Conservation (phyloP, 2,797 vertebrate genomes). For the Xenops minutus region DNA sequence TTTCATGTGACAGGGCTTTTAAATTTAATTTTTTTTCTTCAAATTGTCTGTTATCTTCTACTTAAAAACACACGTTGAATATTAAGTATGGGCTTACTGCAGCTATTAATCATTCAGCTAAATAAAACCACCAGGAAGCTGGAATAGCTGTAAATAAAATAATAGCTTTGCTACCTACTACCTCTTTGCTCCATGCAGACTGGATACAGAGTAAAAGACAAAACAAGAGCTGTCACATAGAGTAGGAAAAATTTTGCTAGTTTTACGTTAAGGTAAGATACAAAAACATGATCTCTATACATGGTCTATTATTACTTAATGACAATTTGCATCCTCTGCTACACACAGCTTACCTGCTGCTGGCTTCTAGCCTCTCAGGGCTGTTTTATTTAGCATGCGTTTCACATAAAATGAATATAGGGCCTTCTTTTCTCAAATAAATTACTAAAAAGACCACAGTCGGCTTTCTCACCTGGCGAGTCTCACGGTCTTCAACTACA, state of each 20-base stretch:
- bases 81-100: conserved; percentile 16
- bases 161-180: not conserved
- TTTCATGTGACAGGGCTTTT: not conserved
- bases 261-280: not conserved
- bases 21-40: conserved; percentile 1
- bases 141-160: conserved; percentile 1
- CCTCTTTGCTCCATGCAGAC: not conserved
- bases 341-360: not conserved
- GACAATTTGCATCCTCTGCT: not conserved
- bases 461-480: not conserved
- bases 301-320: not conserved
- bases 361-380: not conserved
- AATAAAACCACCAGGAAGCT: not conserved
- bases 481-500: not conserved
- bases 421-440: not conserved
- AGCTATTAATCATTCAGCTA: not conserved
- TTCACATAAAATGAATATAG: not conserved
- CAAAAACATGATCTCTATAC: not conserved
- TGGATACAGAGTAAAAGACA: not conserved
- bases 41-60: not conserved
- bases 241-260: not conserved
- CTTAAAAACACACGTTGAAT: not conserved
- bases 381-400: not conserved
- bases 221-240: not conserved
- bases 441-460: not conserved